These are phyloP conservation scores for Ichneumoninae sp. DNA, from an alignment of 2,888 invertebrate genomes.

Conservation along the genomic window DNA sequence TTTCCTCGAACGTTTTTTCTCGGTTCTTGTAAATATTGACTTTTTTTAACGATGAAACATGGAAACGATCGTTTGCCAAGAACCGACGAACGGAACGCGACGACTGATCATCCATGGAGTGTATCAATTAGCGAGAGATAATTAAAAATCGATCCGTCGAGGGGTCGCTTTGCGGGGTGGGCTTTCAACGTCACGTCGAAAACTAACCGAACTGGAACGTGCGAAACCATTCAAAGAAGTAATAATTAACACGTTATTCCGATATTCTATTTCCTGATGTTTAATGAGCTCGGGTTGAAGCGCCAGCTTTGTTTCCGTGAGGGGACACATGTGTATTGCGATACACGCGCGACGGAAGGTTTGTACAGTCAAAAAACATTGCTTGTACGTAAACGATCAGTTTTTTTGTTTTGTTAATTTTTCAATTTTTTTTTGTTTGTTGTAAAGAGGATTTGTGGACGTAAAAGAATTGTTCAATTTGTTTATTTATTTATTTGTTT, in stretches of 20 bases:
- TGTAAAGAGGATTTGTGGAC: too few species aligned
- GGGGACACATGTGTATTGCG: background rate
- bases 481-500: too few species aligned
- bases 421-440: too few species aligned
- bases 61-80: background rate
- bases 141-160: background rate
- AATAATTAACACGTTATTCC: conserved; percentile 20
- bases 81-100: background rate
- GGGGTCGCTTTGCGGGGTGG: background rate
- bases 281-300: background rate
- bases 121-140: background rate
- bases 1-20: background rate
- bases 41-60: background rate
- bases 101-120: conserved; percentile 5
- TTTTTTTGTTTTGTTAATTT: background rate
- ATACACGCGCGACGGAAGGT: background rate
- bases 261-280: conserved; percentile 11
- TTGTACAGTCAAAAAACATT: background rate
- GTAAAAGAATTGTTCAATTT: too few species aligned
- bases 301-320: background rate
- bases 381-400: background rate
- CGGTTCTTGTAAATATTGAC: background rate
- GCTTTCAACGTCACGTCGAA: background rate
- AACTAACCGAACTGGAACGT: background rate
- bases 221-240: conserved; percentile 3